A percentile compares a stretch with the other conserved stretches of the same genome.
These are phyloP conservation scores for Diorhabda sublineata DNA, from an alignment of 1,140 invertebrate genomes.

Conservation along the genomic window DNA sequence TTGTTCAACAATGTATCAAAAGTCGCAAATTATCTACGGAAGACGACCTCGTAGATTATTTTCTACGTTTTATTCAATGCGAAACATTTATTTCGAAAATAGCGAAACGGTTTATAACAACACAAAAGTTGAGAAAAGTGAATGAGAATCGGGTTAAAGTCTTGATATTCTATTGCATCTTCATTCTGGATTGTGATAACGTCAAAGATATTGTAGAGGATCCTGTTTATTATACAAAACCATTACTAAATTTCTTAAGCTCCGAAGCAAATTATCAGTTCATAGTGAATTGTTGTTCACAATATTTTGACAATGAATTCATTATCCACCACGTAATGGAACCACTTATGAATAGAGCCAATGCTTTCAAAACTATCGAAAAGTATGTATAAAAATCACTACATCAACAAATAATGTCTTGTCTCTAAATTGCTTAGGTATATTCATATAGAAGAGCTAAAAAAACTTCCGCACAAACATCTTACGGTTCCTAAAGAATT, in stretches of 20 bases:
- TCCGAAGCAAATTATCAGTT: conserved; percentile 29
- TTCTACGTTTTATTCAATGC: conserved; percentile 1
- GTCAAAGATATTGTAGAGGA: background rate
- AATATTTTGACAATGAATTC: conserved; percentile 48
- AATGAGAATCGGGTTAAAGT: background rate
- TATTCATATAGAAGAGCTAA: conserved; percentile 14
- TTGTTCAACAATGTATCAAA: background rate
- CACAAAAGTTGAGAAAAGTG: background rate
- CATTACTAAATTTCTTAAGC: conserved; percentile 44
- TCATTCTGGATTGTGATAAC: conserved; percentile 7
- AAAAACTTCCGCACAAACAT: conserved; percentile 42
- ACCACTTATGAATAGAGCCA: conserved; percentile 48
- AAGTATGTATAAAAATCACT: conserved; percentile 14
- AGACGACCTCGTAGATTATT: background rate
- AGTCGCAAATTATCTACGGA: background rate
- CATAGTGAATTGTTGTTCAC: conserved; percentile 33
- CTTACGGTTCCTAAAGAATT: conserved; percentile 45
- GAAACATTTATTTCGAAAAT: conserved; percentile 3
- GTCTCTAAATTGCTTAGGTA: too few species aligned
- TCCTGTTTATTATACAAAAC: conserved; percentile 25
- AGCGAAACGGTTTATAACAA: background rate
- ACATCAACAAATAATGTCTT: too few species aligned
- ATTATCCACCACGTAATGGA: conserved; percentile 49
- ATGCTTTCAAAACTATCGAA: conserved; percentile 44
- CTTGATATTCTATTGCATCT: conserved; percentile 5